phyloP scores from a whole-genome alignment of 1,140 invertebrate genomes.

The Brevipalpus yothersi region DNA sequence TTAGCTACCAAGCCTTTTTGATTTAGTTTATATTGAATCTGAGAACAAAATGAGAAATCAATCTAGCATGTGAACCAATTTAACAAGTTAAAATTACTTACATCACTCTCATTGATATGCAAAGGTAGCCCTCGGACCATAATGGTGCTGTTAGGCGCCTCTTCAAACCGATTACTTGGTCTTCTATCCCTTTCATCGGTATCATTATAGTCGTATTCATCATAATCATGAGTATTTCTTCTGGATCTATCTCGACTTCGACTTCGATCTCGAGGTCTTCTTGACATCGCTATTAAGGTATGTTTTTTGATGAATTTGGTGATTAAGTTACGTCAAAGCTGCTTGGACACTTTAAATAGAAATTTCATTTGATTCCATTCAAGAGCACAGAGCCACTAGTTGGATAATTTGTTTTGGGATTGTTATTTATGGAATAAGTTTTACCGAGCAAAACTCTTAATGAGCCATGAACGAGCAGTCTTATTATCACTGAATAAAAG shows the following conservation, averaged over 20 bases:
- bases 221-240: neutral
- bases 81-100: neutral
- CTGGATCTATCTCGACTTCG: neutral
- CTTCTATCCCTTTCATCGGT: neutral
- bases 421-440: no score
- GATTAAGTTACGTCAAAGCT: no score
- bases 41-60: neutral
- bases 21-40: neutral
- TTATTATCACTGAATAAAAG: no score
- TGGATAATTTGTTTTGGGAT: no score
- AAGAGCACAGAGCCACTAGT: no score
- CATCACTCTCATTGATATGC: neutral
- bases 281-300: neutral
- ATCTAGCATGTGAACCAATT: neutral
- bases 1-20: slow-evolving; percentile 36
- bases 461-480: no score
- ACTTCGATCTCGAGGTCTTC: neutral
- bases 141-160: neutral
- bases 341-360: no score
- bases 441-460: no score
- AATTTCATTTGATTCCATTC: no score
- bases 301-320: no score
- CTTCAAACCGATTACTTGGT: neutral
- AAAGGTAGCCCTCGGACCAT: neutral
- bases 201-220: neutral